Conservation (phyloP, 2,888 invertebrate species). For the Phorcus lineatus region DNA sequence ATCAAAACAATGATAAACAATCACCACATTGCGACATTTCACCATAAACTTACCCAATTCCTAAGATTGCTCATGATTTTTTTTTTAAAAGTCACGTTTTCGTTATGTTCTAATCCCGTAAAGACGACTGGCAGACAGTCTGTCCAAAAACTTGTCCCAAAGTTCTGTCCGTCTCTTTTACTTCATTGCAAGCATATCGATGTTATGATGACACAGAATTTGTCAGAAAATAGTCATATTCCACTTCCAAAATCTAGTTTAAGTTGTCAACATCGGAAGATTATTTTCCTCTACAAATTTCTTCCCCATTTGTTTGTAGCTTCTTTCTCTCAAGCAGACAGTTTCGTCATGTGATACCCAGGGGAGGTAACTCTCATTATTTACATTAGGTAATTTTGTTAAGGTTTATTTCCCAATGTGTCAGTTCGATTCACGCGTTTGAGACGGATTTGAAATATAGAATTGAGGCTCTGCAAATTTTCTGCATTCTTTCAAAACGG, state of each 20-base stretch:
- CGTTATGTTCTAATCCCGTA: not conserved
- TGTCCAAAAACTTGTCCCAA: not conserved
- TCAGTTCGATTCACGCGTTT: not conserved
- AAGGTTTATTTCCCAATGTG: not conserved
- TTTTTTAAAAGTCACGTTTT: not conserved
- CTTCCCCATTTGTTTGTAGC: too few relatives aligned
- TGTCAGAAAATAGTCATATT: too few relatives aligned
- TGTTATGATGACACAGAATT: too few relatives aligned
- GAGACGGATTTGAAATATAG: not conserved
- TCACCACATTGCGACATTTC: not conserved
- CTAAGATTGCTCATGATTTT: not conserved
- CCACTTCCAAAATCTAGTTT: too few relatives aligned
- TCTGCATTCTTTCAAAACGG: too few relatives aligned
- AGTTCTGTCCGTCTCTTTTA: too few relatives aligned
- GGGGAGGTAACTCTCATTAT: not conserved
- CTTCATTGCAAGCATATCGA: too few relatives aligned
- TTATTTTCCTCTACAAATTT: too few relatives aligned
- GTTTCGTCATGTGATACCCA: not conserved
- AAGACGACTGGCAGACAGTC: not conserved
- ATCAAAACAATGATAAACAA: too few relatives aligned
- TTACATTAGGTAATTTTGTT: not conserved
- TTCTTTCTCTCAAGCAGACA: not conserved
- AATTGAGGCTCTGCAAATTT: too few relatives aligned
- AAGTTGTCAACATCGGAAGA: too few relatives aligned
- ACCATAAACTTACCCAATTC: not conserved